These are phyloP conservation scores for Perizoma flavofasciatum DNA, from an alignment of 2,888 invertebrate genomes.

Conservation along the genomic window DNA sequence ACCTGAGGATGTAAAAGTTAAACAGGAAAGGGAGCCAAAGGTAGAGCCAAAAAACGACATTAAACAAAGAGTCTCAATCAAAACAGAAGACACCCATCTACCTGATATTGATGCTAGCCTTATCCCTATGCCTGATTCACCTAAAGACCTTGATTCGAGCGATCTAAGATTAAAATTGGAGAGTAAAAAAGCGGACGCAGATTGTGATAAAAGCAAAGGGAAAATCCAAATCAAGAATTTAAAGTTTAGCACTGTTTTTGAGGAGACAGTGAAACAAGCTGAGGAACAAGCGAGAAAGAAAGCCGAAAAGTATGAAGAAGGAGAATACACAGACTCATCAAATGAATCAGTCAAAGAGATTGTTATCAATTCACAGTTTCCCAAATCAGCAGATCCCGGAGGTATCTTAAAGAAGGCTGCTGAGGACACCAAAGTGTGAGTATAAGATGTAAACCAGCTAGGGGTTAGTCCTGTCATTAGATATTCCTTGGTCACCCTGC, in stretches of 20 bases:
- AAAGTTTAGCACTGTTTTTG: constrained; percentile 87
- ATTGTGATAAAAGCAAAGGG: constrained; percentile 71
- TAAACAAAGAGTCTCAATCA: constrained; percentile 46
- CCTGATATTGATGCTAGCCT: constrained; percentile 56
- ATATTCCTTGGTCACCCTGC: too few relatives aligned
- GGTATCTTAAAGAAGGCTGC: constrained; percentile 75
- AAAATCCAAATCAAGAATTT: constrained; percentile 88
- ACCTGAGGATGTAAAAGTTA: constrained; percentile 41
- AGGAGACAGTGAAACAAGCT: constrained; percentile 86
- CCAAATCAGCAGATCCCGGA: constrained; percentile 76
- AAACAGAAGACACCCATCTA: constrained; percentile 50
- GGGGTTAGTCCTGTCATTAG: too few relatives aligned
- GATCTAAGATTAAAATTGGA: constrained; percentile 53
- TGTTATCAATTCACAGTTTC: constrained; percentile 68
- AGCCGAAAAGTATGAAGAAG: constrained; percentile 86
- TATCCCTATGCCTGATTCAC: constrained; percentile 73
- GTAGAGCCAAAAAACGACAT: constrained; percentile 42
- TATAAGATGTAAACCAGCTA: constrained; percentile 14
- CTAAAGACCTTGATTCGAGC: constrained; percentile 57
- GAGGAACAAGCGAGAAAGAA: constrained; percentile 85
- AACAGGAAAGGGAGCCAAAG: constrained; percentile 48
- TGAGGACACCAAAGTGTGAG: constrained; percentile 82
- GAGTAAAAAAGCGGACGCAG: constrained; percentile 47
- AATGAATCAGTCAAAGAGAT: constrained; percentile 67
- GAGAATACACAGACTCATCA: constrained; percentile 83